Base-by-base conservation (phyloP, 2,888 invertebrate genomes). In the Cyrtodaria siliqua region DNA sequence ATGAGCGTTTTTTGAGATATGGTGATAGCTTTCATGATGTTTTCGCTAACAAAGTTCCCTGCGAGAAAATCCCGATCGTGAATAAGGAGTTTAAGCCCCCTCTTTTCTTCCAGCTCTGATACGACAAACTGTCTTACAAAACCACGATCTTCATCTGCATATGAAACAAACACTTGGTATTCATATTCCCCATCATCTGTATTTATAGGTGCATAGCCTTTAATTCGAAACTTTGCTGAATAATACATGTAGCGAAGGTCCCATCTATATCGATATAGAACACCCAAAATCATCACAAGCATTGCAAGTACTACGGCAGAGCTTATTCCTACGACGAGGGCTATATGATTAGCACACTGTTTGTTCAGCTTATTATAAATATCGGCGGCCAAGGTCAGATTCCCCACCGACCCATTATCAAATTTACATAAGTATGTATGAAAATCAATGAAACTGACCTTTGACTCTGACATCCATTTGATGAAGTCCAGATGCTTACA, bases 31-130 rank as follows among this genome's bases (percentile, higher is more conserved):
- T 64, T 42, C 24, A 71, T 47, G 26, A 82, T 82, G 27, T 78
- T 82, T 8, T 74, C 78, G 26, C 57, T 62, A 14, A 82, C 66
- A 20, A 55, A 59, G 9, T 64, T 57, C 1, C 75, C 81, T 2
- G 61, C 53, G 18, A 47, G 52, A 40, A 78, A 74, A 64, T 82
- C 78, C 8, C 74, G 40, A 47, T 82, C 78, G 50, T 75, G 71
- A 20, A 78, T 60, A n/a, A 71, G 56, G n/a, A 81, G 68, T 40
- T 42, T 42, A 23, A 74, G 27, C 0, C 67, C 59, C n/a, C 64
- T 27, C 14, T 59, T 66, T 9, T 27, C 47, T 66, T 82, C 78
- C 6, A 82, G 55, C 27, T 69, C 53, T 4, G 55, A 47, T 12
- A 70, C n/a, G 23, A 78, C 59, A 20, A 44, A 55, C 12, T 72